Conservation (phyloP, 2,888 invertebrate species). For the Embidobia sp. region DNA sequence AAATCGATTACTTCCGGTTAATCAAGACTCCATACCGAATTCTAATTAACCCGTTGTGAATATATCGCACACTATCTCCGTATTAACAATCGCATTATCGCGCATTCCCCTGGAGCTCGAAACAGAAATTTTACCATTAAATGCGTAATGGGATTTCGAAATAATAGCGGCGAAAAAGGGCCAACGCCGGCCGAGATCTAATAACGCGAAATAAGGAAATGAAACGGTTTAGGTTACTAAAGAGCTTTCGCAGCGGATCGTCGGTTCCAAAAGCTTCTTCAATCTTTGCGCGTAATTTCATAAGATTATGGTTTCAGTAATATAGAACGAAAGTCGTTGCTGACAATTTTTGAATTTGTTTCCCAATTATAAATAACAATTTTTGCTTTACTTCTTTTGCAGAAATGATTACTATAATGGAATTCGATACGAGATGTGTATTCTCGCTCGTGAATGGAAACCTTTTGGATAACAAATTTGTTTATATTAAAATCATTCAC, state of each 20-base stretch:
- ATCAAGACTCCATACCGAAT: slow-evolving; percentile 69
- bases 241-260: slow-evolving; percentile 33
- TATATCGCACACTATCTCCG: slow-evolving; percentile 53
- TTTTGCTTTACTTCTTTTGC: too few relatives aligned
- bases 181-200: slow-evolving; percentile 21
- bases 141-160: slow-evolving; percentile 55
- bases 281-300: slow-evolving; percentile 35
- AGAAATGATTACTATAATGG: too few relatives aligned
- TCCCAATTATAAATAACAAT: too few relatives aligned
- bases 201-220: slow-evolving; percentile 59
- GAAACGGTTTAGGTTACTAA: slow-evolving; percentile 49
- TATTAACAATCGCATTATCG: slow-evolving; percentile 58
- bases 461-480: too few relatives aligned
- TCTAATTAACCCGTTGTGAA: slow-evolving; percentile 72
- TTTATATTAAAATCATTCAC: too few relatives aligned
- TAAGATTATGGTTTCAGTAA: slow-evolving; percentile 7
- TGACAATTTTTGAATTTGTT: not conserved
- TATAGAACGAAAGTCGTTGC: not conserved
- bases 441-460: too few relatives aligned
- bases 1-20: slow-evolving; percentile 76
- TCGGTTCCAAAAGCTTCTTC: slow-evolving; percentile 28
- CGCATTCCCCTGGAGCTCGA: slow-evolving; percentile 27
- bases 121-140: slow-evolving; percentile 53
- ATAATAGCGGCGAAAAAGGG: slow-evolving; percentile 33
- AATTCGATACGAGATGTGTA: too few relatives aligned